Base-by-base conservation (phyloP, 1,140 invertebrate genomes). In the Drosophila burlai region DNA sequence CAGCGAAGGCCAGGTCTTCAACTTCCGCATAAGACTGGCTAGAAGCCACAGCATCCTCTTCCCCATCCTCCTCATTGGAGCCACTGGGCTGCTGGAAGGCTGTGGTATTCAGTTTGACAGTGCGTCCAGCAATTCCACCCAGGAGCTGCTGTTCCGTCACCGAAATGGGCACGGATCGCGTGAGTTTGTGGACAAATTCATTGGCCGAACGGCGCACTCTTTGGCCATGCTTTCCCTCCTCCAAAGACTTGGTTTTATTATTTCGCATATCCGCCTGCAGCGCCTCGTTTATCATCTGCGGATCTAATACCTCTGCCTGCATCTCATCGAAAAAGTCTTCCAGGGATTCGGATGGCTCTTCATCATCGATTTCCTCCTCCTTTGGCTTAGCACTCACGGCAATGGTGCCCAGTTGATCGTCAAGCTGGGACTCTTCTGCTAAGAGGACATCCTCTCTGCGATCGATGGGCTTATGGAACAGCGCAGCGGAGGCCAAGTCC, bases 401-500 rank as follows among this genome's bases (percentile, higher is more conserved):
- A 15, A 87, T 87, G 26, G 87, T 91, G 49, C 83, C 91, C 40
- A 81, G 64, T 46, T 54, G 69, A 21, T 91, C 78, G 21, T 89
- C 89, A 18, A 79, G 72, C 13, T 76, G 64, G 1, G 65, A 58
- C 8, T 91, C 83, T 24, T 61, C 73, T 9, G 47, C 55, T 3
- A 75, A 77, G 18, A 92, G 34, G 6, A 78, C 65, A 40, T 83
- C 77, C 29, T 77, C 76, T 2, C 87, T 73, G 13, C 77, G 68
- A 7, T 66, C 43, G n/a, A 77, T 40, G 47, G 66, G 64, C 4
- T 58, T 65, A 2, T 73, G 71, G 3, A 69, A 57, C 43, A 78
- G 21, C 78, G 83, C 62, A 57, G 94, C 92, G 0, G 69, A 65
- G 86, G 83, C 93, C 79, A 93, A 85, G 76, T 80, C 94, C 72